Conservation (phyloP, 2,797 vertebrate genomes). For the Melanotaenia parkinsoni region DNA sequence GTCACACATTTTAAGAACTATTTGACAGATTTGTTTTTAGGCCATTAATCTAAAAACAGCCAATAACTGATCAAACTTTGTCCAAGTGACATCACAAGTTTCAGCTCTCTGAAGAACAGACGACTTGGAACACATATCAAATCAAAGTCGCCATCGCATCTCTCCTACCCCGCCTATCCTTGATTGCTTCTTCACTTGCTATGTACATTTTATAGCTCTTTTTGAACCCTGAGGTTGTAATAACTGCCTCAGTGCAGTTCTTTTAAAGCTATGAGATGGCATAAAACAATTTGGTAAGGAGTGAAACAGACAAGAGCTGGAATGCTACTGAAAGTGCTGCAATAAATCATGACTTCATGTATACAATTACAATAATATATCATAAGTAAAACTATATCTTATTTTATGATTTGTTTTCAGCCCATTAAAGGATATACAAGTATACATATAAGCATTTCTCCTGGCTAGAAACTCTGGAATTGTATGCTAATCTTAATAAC, state of each 20-base stretch:
- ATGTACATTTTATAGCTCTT: slow-evolving; percentile 30
- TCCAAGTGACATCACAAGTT: slow-evolving; percentile 40
- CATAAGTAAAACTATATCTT: background rate
- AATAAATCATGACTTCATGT: background rate
- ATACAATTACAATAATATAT: background rate
- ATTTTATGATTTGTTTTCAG: background rate
- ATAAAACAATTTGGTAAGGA: slow-evolving; percentile 1
- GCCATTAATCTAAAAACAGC: slow-evolving; percentile 77
- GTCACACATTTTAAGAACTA: slow-evolving; percentile 62
- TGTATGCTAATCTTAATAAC: background rate
- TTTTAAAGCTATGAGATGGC: slow-evolving; percentile 12
- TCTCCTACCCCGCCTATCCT: slow-evolving; percentile 17
- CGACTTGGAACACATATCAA: slow-evolving; percentile 21
- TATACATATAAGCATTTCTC: background rate
- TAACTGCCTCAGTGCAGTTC: background rate
- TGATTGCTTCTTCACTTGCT: slow-evolving; percentile 12
- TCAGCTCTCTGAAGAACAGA: slow-evolving; percentile 50
- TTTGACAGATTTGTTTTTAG: slow-evolving; percentile 76
- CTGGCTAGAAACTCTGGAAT: background rate
- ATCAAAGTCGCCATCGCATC: slow-evolving; percentile 25
- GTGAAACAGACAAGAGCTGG: slow-evolving; percentile 2
- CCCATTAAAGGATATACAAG: background rate
- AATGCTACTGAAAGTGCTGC: background rate
- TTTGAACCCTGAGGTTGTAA: slow-evolving; percentile 6
- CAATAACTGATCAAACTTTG: slow-evolving; percentile 69